Evolutionary conservation across 2,113 vertebrate genomes (phyloP).

Genomic region (Bathybates hornii): DNA sequence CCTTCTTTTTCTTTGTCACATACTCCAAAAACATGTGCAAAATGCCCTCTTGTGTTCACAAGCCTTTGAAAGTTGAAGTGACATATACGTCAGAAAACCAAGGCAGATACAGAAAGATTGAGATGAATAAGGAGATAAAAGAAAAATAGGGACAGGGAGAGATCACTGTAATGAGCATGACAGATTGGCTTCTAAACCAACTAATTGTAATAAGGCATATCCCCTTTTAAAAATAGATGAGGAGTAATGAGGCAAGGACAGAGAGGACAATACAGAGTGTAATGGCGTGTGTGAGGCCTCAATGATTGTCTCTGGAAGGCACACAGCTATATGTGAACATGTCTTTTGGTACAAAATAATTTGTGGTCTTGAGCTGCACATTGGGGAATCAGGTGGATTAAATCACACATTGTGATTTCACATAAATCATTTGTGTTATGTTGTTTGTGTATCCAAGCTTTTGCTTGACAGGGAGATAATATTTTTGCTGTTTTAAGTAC

Average conservation of each 20-base stretch:
- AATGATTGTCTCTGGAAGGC: background rate
- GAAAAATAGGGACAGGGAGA: background rate
- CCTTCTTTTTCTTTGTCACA: background rate
- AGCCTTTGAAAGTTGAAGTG: background rate
- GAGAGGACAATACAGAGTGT: constrained; percentile 39
- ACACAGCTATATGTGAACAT: background rate
- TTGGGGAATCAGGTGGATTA: background rate
- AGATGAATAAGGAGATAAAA: background rate
- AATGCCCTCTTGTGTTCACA: background rate
- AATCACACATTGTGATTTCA: background rate
- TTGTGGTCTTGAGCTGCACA: background rate
- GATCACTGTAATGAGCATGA: constrained; percentile 38
- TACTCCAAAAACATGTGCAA: background rate
- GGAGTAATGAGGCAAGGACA: constrained; percentile 54
- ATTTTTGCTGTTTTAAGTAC: background rate
- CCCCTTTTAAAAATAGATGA: constrained; percentile 61
- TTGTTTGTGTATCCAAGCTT: background rate
- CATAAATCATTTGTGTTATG: background rate
- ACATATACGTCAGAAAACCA: background rate
- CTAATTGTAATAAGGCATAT: constrained; percentile 62
- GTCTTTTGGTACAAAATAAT: background rate
- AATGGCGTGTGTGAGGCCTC: constrained; percentile 26
- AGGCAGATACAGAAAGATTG: background rate
- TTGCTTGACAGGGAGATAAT: background rate
- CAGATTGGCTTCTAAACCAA: constrained; percentile 55